Conservation (phyloP, 2,113 vertebrate species). For the Sclerurus mexicanus region DNA sequence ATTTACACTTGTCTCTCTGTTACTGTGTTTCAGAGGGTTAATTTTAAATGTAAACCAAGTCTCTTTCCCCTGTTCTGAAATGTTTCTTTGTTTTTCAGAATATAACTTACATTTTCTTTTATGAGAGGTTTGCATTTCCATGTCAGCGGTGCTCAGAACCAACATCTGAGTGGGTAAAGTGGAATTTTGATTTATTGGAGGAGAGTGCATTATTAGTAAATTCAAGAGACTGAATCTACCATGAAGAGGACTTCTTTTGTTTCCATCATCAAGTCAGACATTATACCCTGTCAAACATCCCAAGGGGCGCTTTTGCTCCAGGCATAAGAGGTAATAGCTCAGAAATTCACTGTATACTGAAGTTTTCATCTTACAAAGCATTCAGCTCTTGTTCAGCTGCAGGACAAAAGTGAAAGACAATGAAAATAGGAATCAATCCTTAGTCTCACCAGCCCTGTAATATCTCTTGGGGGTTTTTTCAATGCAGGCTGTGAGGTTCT, state of each 20-base stretch:
- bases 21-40: not conserved
- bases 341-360: not conserved
- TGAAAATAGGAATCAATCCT: not conserved
- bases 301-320: conserved; percentile 7
- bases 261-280: conserved; percentile 41
- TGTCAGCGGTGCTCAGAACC: not conserved
- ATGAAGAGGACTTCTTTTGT: conserved; percentile 39
- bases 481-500: not conserved
- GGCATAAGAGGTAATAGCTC: conserved; percentile 6
- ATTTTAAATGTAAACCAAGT: not conserved
- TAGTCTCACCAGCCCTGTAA: not conserved
- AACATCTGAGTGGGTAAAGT: not conserved
- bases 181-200: conserved; percentile 31
- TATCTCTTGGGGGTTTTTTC: not conserved
- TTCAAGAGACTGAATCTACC: conserved; percentile 56
- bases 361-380: not conserved
- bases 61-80: not conserved
- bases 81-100: not conserved
- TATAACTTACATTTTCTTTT: not conserved
- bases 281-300: conserved; percentile 40
- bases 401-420: not conserved
- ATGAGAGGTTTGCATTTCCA: not conserved
- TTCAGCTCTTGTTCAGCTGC: not conserved
- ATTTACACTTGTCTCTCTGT: not conserved
- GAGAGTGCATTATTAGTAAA: conserved; percentile 33